These are phyloP conservation scores for Triops cancriformis DNA, from an alignment of 1,140 invertebrate species.

Conservation along the genomic window DNA sequence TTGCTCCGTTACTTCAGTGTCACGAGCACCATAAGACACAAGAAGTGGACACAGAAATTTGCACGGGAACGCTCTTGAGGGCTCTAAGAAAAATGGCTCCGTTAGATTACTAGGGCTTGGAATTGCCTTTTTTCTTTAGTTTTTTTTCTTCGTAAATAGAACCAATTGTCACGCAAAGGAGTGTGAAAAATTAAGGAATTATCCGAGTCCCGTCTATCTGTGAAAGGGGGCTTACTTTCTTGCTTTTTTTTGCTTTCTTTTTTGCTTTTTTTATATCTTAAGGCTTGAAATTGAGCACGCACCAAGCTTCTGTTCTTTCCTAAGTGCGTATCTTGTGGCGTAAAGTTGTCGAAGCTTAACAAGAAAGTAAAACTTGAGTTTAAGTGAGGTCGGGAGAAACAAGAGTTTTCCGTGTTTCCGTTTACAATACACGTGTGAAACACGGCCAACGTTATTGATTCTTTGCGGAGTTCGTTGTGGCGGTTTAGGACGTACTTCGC, in stretches of 20 bases:
- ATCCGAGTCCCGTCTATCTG: no score
- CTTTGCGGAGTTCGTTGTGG: not conserved
- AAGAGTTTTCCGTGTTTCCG: not conserved
- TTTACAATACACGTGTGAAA: not conserved
- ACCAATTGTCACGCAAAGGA: not conserved
- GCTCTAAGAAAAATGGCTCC: no score
- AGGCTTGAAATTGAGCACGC: no score
- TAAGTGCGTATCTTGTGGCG: not conserved
- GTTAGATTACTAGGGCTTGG: constrained; percentile 28
- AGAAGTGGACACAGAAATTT: not conserved
- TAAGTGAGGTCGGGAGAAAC: not conserved
- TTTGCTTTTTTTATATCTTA: no score
- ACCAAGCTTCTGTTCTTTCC: no score
- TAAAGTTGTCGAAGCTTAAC: not conserved
- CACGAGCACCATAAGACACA: not conserved
- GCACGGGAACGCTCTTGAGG: no score
- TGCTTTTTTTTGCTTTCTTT: no score
- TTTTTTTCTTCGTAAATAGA: constrained; percentile 24
- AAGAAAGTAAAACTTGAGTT: not conserved
- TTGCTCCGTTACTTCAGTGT: not conserved
- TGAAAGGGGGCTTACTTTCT: no score
- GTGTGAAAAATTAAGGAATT: not conserved
- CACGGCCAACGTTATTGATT: not conserved
- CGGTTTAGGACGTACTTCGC: not conserved
- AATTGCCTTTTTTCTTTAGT: constrained; percentile 30